Evolutionary conservation across 2,797 vertebrate species (phyloP), one percentile per base, ranked within the genome.

Genomic region (Hippoglossus hippoglossus): DNA sequence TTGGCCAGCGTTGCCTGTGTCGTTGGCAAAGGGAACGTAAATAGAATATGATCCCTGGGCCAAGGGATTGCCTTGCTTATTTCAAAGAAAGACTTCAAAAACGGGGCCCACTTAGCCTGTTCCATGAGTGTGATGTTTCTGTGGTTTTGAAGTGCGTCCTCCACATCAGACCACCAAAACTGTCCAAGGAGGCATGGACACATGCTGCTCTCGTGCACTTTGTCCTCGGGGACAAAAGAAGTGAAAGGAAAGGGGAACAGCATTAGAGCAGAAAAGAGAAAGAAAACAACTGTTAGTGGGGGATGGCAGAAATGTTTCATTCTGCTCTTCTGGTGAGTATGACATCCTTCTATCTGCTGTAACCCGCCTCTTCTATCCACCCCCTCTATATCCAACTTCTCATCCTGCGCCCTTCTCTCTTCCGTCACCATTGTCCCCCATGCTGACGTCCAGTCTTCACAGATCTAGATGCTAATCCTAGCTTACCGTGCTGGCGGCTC

Each of bases 11-110:
- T 93, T 89, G 94, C 92, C 93, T 94, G 93, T 94, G 93, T 95
- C 93, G 90, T 89, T 95, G 95, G 95, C 94, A 95, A 91, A 87
- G 92, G 86, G 89, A 94, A 94, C 90, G 94, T 94, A 95, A 95
- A 95, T 95, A 95, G 93, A 95, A 95, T 94, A 94, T 94, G 94
- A 95, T 95, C 94, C 92, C 92, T 91, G 92, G 94, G 93, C 95
- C 95, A 94, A 95, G 91, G 94, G 94, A 95, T 94, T 94, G 94
- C 93, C 94, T 94, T 82, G 90, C 93, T 92, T 94, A 94, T 94
- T 95, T 94, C 93, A 95, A 95, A 95, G 93, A 94, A 95, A 94
- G 92, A 93, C 94, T 94, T 94, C 90, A 94, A 94, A 91, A 92
- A 91, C 88, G 87, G 87, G 85, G 84, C 84, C 90, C 93, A 93